Evolutionary conservation across 2,113 vertebrate genomes (phyloP), one percentile per base, ranked within the genome.

Genomic region (Suricata suricatta): DNA sequence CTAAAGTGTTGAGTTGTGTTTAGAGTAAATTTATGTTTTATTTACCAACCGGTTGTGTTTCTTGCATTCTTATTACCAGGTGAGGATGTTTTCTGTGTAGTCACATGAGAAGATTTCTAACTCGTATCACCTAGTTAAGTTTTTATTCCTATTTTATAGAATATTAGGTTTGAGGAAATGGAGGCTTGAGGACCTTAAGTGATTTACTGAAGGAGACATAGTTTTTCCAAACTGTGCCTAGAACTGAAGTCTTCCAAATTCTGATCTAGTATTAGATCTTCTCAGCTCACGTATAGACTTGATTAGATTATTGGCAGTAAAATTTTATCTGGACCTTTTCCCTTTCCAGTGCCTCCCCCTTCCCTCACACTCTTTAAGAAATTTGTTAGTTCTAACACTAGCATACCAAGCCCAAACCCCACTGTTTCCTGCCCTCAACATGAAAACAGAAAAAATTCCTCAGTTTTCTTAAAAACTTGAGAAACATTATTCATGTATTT

Each of bases 21-120:
- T 50, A 86, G 54, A 71, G 41, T 86, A 72, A 90, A 80, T 64
- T 82, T 89, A 3, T 82, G 35, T 74, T 90, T 91, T 92, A 92
- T 80, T 85, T 86, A 94, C 38, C 15, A 33, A 41, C 10, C 57
- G 16, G 27, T 97, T 96, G 81, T 31, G 63, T 96, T 96, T 86
- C 35, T 90, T 88, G 47, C 14, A 60, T 96, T 94, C 77, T 95
- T 91, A 85, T 12, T 57, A 81, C 38, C 81, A 84, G 91, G 13
- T 74, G 31, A 76, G 60, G n/a, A 21, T 63, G 3, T 88, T 94
- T 81, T 85, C 33, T 96, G 3, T 5, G 38, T 41, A 88, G 31
- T 90, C 72, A 44, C 72, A 66, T 57, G 86, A 74, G n/a, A 66
- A 92, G 25, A 86, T 54, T 91, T 80, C 31, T 96, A 31, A 74